Base-by-base conservation (phyloP, 2,888 invertebrate species). In the Synanthedon formicaeformis region DNA sequence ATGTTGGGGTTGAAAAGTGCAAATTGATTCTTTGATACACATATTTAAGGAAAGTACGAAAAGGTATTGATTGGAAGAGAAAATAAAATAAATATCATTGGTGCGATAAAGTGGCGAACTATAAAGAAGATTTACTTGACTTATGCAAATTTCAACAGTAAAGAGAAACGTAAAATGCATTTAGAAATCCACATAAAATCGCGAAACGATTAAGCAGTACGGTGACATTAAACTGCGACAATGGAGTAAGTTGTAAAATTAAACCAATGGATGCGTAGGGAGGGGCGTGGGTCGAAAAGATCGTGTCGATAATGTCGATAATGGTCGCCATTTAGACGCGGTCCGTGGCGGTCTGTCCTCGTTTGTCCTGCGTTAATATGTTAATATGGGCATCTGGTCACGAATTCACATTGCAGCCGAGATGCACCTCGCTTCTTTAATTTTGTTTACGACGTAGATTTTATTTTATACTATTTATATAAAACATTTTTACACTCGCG, bases 281-380 rank as follows among this genome's bases (percentile, higher is more conserved):
- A 52, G 54, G 56, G 53, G 57, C 55, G 53, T 13, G 23, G 14
- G 50, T 59, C 60, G 63, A 64, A 64, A 66, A 65, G 61, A 58
- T 59, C 59, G 56, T 60, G 57, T 60, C 59, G 57, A 61, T 55
- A 54, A 56, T 60, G 57, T 60, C 59, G 57, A 61, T 55, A 54
- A 57, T 53, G 52, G 56, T 57, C 57, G 55, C 58, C 54, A 63
- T 65, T 66, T 61, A 61, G 58, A 63, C 57, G 59, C 63, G 57
- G 61, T 56, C 60, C 61, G 56, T 60, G 56, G 58, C 59, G 57
- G 63, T 13, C 57, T 63, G 67, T 61, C 64, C 66, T 63, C 64
- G 62, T 71, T 75, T 66, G 67, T 69, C 63, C 56, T 60, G 63
- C 61, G 65, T 70, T 75, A 74, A 73, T 77, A 75, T 75, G 73